Evolutionary conservation across 2,888 invertebrate genomes (phyloP).

Genomic region (Polydrusus pterygomalis): DNA sequence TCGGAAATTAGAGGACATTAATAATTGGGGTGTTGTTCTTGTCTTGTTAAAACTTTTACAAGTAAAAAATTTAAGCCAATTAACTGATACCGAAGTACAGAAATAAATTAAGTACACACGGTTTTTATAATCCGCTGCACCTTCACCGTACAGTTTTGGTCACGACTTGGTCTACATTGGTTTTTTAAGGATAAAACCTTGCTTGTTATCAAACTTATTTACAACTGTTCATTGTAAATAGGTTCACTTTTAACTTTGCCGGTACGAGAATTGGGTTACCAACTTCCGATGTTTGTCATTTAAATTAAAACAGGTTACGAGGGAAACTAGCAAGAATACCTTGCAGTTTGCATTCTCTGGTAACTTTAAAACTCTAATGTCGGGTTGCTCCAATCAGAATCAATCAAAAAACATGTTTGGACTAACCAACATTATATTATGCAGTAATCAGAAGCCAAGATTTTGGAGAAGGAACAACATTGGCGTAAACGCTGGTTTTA

Average conservation of each 20-base stretch:
- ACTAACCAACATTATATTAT: too few relatives aligned
- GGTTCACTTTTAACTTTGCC: neutral
- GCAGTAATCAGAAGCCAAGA: too few relatives aligned
- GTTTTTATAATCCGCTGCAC: constrained; percentile 27
- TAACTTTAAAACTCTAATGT: too few relatives aligned
- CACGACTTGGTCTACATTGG: constrained; percentile 37
- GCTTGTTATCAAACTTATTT: constrained; percentile 16
- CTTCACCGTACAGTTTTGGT: constrained; percentile 31
- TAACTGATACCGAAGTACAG: constrained; percentile 25
- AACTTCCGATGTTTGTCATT: neutral
- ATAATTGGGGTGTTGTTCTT: constrained; percentile 36
- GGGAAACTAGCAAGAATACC: too few relatives aligned
- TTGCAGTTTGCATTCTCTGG: too few relatives aligned
- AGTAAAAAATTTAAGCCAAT: constrained; percentile 34
- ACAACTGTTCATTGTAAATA: constrained; percentile 15
- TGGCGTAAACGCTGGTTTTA: too few relatives aligned
- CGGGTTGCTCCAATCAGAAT: too few relatives aligned
- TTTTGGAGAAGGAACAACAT: too few relatives aligned
- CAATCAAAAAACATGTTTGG: too few relatives aligned
- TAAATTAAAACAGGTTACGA: too few relatives aligned
- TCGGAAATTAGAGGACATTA: constrained; percentile 37
- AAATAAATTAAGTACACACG: constrained; percentile 35
- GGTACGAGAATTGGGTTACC: neutral
- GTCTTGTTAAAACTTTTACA: constrained; percentile 37
- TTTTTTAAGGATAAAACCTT: constrained; percentile 8